A percentile compares a stretch with the other conserved stretches of the same genome.
These are phyloP conservation scores for Sipha flava DNA, from an alignment of 1,140 invertebrate genomes.

Conservation along the genomic window DNA sequence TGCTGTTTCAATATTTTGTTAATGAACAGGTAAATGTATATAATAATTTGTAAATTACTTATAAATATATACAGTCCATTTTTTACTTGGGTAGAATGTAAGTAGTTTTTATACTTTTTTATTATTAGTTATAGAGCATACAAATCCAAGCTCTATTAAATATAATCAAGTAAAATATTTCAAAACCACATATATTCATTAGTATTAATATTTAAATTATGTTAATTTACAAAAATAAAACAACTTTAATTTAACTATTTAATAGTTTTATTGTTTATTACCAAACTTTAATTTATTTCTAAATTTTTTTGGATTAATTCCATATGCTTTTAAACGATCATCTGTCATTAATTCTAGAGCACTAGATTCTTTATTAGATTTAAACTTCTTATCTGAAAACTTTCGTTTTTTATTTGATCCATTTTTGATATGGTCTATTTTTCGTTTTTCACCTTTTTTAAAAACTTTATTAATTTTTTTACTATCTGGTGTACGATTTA, in stretches of 20 bases:
- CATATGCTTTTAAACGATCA: conserved; percentile 75
- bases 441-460: conserved; percentile 4
- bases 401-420: not conserved
- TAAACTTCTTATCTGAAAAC: not conserved
- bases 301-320: conserved; percentile 85
- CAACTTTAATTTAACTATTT: not conserved
- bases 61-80: too few species aligned
- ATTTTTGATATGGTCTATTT: not conserved
- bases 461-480: not conserved
- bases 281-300: conserved; percentile 50
- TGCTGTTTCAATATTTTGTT: too few species aligned
- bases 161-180: too few species aligned
- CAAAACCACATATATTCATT: too few species aligned
- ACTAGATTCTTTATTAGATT: conserved; percentile 6
- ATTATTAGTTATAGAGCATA: too few species aligned
- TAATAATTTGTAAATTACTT: too few species aligned
- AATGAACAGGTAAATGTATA: too few species aligned
- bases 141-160: too few species aligned
- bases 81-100: too few species aligned
- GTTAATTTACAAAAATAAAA: not conserved
- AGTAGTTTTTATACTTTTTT: too few species aligned
- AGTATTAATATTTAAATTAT: too few species aligned
- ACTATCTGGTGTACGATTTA: not conserved
- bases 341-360: conserved; percentile 49
- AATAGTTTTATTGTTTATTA: conserved; percentile 39